Conservation (phyloP, 2,797 vertebrate genomes). For the Vireo griseus region DNA sequence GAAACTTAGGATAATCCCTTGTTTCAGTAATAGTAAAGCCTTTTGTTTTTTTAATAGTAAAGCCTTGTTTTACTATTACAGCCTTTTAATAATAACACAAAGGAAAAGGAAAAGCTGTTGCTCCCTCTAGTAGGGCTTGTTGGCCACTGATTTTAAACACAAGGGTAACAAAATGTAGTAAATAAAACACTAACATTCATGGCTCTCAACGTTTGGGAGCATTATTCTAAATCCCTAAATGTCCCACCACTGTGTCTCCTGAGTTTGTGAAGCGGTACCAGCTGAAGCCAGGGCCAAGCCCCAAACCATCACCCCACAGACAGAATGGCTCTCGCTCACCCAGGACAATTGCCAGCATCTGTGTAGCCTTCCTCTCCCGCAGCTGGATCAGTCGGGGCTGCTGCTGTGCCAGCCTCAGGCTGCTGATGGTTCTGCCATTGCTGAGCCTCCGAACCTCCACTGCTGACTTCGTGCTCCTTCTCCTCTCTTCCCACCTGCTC, state of each 20-base stretch:
- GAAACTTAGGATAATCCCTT: background rate
- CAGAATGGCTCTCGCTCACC: constrained; percentile 77
- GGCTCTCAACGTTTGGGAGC: background rate
- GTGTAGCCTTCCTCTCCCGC: constrained; percentile 91
- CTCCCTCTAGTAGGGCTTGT: background rate
- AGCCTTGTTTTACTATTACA: background rate
- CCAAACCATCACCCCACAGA: background rate
- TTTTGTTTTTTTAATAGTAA: no score
- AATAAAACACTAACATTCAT: background rate
- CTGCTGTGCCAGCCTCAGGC: constrained; percentile 70
- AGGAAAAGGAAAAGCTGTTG: background rate
- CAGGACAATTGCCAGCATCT: constrained; percentile 92
- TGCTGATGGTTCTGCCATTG: constrained; percentile 81
- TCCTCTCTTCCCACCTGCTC: constrained; percentile 51
- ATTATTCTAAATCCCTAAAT: background rate
- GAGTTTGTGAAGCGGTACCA: background rate
- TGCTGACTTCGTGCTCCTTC: constrained; percentile 60
- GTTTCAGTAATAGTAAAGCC: no score
- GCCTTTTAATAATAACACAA: background rate
- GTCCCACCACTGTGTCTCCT: background rate
- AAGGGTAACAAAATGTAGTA: background rate
- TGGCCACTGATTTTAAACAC: background rate
- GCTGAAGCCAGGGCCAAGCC: background rate
- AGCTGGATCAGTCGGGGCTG: constrained; percentile 83
- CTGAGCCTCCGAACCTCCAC: constrained; percentile 85